Percentiles rank a stretch among this genome's conserved stretches.
phyloP scores from a whole-genome alignment of 2,113 vertebrate genomes.

The Myotis yumanensis region DNA sequence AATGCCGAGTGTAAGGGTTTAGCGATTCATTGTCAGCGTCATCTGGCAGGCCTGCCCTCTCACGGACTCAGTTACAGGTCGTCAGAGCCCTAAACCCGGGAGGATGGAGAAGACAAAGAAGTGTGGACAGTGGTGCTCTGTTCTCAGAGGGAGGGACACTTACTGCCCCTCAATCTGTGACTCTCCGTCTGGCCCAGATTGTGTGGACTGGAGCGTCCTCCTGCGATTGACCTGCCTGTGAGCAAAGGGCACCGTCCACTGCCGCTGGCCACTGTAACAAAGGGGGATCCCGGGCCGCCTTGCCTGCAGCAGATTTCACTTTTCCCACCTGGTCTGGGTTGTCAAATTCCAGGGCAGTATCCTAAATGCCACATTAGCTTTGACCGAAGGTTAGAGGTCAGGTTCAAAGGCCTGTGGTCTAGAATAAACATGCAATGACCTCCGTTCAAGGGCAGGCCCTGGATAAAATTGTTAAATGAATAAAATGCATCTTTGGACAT shows the following conservation, averaged over 20 bases:
- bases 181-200: not conserved
- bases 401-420: constrained; percentile 1
- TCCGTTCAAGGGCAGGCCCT: not conserved
- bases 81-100: not conserved
- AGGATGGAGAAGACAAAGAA: not conserved
- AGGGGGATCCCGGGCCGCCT: not conserved
- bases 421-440: not conserved
- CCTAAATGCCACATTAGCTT: not conserved
- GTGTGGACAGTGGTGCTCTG: not conserved
- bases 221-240: not conserved
- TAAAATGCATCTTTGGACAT: not conserved
- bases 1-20: not conserved
- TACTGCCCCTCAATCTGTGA: not conserved
- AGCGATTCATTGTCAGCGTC: not conserved
- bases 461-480: not conserved
- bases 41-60: too few relatives aligned
- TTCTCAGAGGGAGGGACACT: not conserved
- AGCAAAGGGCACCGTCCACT: not conserved
- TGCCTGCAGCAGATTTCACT: not conserved
- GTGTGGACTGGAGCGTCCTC: not conserved
- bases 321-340: not conserved
- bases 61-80: not conserved
- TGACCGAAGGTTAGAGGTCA: not conserved
- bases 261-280: not conserved
- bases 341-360: not conserved